Evolutionary conservation across 2,113 vertebrate genomes (phyloP).

Genomic region (Philantomba maxwellii): DNA sequence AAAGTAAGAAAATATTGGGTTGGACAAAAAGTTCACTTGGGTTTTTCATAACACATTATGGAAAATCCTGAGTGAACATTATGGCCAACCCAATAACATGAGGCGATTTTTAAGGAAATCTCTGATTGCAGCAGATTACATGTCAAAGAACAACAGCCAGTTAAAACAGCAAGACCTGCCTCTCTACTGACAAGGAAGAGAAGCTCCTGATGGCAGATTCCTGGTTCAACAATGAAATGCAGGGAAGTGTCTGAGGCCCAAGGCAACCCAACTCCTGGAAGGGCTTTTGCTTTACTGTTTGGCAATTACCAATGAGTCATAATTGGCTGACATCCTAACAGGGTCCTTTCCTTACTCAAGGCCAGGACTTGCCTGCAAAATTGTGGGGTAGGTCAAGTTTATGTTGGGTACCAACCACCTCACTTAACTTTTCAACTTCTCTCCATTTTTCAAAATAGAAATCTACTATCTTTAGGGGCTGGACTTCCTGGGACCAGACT

Average conservation of each 20-base stretch:
- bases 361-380: not conserved
- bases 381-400: not conserved
- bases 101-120: not conserved
- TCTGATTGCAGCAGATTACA: not conserved
- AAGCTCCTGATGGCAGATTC: not conserved
- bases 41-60: not conserved
- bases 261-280: not conserved
- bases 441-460: not conserved
- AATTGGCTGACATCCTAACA: not conserved
- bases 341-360: not conserved
- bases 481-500: not conserved
- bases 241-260: not conserved
- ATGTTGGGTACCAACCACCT: not conserved
- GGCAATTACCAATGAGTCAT: not conserved
- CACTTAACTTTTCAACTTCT: not conserved
- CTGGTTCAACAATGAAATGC: not conserved
- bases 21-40: not conserved
- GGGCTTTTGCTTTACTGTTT: not conserved
- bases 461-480: not conserved
- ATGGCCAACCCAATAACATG: not conserved
- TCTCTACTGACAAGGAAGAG: not conserved
- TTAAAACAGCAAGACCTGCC: not conserved
- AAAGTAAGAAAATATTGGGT: not conserved
- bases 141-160: not conserved
- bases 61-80: not conserved